Conservation (phyloP, 2,113 vertebrate species). For the Todiramphus saurophagus region DNA sequence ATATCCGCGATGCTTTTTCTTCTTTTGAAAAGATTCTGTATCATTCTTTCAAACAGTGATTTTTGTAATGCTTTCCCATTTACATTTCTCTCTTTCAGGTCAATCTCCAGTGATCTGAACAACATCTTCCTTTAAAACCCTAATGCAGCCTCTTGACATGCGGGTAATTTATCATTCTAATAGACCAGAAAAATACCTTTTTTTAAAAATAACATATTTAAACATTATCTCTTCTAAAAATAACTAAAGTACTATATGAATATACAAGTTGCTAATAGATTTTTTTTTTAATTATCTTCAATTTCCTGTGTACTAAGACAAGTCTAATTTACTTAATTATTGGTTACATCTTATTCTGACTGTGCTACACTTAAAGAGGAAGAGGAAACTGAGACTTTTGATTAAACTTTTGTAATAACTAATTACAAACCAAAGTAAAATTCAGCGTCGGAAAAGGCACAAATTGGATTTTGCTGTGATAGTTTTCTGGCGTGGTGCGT, state of each 20-base stretch:
- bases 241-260: background rate
- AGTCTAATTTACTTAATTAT: slow-evolving; percentile 14
- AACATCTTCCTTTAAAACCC: background rate
- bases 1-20: background rate
- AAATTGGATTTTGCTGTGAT: background rate
- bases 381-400: background rate
- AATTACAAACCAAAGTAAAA: background rate
- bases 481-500: background rate
- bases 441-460: background rate
- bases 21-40: background rate
- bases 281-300: background rate
- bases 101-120: background rate
- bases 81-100: background rate
- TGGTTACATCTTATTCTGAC: background rate
- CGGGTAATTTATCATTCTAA: background rate
- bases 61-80: background rate
- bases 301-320: background rate
- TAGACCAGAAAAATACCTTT: background rate
- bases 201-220: background rate
- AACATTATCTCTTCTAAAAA: background rate
- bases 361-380: background rate
- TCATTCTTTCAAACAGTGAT: background rate
- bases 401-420: background rate
- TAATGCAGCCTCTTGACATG: background rate
- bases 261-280: background rate